Base-by-base conservation (phyloP, 2,113 vertebrate genomes). In the Sander lucioperca region DNA sequence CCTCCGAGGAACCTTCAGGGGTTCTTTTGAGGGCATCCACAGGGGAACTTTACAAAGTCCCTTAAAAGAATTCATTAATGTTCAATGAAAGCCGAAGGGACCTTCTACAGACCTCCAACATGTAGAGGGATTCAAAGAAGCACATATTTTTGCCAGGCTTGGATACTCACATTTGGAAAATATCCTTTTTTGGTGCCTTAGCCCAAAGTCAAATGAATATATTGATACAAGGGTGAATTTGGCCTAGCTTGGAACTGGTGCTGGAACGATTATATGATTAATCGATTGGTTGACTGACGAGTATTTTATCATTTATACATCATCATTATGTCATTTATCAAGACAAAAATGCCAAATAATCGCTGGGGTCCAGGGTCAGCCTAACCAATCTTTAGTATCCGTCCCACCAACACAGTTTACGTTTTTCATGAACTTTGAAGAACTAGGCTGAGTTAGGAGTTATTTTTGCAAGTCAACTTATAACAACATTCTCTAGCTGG, bases 1-100 rank as follows among this genome's bases (percentile, higher is more conserved):
- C 50, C 82, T 79, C 57, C 0, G 18, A 78, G 77, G 71, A 82
- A 90, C 71, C 87, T 79, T 80, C 6, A 36, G 51, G 65, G 71
- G 51, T 74, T 86, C 56, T 67, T 67, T 18, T 21, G 16, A 86
- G 48, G 65, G 47, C 18, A 30, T 68, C 69, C 53, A 51, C 77
- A 21, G 12, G 51, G 53, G 33, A 36, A 53, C 33, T 10, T 27
- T 54, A 51, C 7, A 59, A 48, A 25, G 16, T 59, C 65, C 15
- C 77, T 76, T 25, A 3, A 59, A 69, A 39, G 53, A 9, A 47
- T 51, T 66, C 21, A 58, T 87, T 53, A 65, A 81, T 25, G 61
- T 74, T 85, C 83, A 54, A 85, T 30, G 14, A 69, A 19, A 51
- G 54, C 25, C 6, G 2, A 16, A 21, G 27, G 13, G 57, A 54